phyloP scores from a whole-genome alignment of 30 jellyfish, hydroid and myxozoan species.

The Mastigias papua region DNA sequence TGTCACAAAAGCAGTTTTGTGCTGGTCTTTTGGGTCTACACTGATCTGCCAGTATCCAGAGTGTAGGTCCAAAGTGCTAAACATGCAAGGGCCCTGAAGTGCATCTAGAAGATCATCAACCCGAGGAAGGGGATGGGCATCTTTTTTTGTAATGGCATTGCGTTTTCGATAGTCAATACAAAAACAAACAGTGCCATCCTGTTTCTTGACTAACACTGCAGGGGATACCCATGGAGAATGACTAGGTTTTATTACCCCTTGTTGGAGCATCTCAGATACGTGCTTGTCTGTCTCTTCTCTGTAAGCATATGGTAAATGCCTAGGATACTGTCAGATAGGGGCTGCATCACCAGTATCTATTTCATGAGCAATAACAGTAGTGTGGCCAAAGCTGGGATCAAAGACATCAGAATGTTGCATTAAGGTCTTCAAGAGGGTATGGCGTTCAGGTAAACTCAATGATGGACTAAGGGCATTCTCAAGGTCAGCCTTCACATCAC shows the following conservation, averaged over 20 bases:
- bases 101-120: conserved; percentile 61
- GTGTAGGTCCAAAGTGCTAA: conserved; percentile 58
- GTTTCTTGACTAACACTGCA: conserved; percentile 63
- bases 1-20: conserved; percentile 64
- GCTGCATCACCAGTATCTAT: conserved; percentile 66
- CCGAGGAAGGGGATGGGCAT: conserved; percentile 73
- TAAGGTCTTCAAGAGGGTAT: conserved; percentile 3
- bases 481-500: not conserved
- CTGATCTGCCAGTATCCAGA: conserved; percentile 75
- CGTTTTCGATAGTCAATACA: conserved; percentile 63
- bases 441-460: not conserved
- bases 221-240: conserved; percentile 69
- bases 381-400: conserved; percentile 50
- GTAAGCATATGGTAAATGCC: conserved; percentile 54
- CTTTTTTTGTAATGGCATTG: conserved; percentile 53
- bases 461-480: conserved; percentile 5
- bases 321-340: conserved; percentile 54
- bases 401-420: conserved; percentile 13
- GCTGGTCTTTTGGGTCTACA: conserved; percentile 52
- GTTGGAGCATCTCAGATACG: conserved; percentile 55
- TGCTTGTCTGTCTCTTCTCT: conserved; percentile 48
- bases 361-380: conserved; percentile 26
- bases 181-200: conserved; percentile 63
- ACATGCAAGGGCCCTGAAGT: conserved; percentile 20
- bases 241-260: conserved; percentile 64